phyloP scores from a whole-genome alignment of 1,140 invertebrate species.

The Chrysomallon squamiferum region DNA sequence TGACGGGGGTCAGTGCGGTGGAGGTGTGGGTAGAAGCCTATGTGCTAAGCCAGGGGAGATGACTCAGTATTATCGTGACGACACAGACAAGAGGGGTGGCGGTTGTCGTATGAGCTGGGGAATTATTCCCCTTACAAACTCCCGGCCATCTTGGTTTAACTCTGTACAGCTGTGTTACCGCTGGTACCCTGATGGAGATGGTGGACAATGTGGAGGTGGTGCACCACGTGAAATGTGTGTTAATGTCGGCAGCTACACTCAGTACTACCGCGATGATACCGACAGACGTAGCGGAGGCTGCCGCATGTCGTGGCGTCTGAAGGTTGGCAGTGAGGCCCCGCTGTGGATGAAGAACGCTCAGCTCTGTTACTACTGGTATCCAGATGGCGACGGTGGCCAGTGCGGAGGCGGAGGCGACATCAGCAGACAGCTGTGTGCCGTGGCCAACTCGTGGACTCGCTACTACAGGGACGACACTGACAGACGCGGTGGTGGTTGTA shows the following conservation, averaged over 20 bases:
- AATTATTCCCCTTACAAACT: background rate
- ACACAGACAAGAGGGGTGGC: slow-evolving; percentile 18
- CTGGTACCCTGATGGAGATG: slow-evolving; percentile 24
- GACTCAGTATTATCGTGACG: slow-evolving; percentile 24
- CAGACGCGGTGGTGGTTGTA: slow-evolving; percentile 14
- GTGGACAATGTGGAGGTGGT: slow-evolving; percentile 23
- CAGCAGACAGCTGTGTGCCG: slow-evolving; percentile 15
- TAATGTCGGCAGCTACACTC: slow-evolving; percentile 10
- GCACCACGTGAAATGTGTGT: background rate
- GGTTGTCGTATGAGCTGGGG: slow-evolving; percentile 30
- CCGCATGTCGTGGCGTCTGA: slow-evolving; percentile 21
- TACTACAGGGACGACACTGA: slow-evolving; percentile 33
- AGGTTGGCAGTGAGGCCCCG: slow-evolving; percentile 13
- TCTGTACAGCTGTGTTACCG: slow-evolving; percentile 18
- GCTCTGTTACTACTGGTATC: slow-evolving; percentile 22
- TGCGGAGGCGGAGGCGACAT: slow-evolving; percentile 15
- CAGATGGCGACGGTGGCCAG: slow-evolving; percentile 25
- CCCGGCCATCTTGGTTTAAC: slow-evolving; percentile 10
- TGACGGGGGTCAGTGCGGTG: slow-evolving; percentile 23
- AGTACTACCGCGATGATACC: slow-evolving; percentile 22
- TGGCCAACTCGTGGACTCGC: slow-evolving; percentile 19
- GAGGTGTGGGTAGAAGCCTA: slow-evolving; percentile 16
- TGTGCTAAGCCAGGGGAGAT: slow-evolving; percentile 14
- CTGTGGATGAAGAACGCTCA: slow-evolving; percentile 18
- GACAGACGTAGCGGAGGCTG: slow-evolving; percentile 18